phyloP scores from a whole-genome alignment of 2,113 vertebrate genomes.

The Hypomesus transpacificus region DNA sequence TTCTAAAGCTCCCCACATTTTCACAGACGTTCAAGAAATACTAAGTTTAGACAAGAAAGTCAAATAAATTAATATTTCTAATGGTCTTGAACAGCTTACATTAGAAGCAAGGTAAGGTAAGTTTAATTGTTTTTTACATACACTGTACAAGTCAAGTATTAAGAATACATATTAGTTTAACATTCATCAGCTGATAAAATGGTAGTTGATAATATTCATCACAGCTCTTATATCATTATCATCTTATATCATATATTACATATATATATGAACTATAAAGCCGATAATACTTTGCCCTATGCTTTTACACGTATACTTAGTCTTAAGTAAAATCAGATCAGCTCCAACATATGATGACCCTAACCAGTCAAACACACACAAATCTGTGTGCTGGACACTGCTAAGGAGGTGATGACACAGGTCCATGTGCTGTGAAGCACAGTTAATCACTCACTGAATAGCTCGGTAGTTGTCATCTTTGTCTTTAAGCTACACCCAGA shows the following conservation, averaged over 20 bases:
- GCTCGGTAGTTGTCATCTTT: neutral
- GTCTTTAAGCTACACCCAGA: neutral
- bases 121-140: neutral
- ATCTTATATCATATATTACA: too few species aligned
- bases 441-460: constrained; percentile 2
- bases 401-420: neutral
- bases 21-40: constrained; percentile 53
- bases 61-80: constrained; percentile 13
- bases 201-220: too few species aligned
- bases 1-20: neutral
- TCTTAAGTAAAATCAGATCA: neutral
- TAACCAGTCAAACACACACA: neutral
- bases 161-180: too few species aligned
- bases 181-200: too few species aligned
- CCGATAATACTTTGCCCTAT: too few species aligned
- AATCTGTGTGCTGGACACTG: neutral
- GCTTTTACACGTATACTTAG: neutral
- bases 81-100: constrained; percentile 27
- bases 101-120: constrained; percentile 56
- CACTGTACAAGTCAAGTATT: too few species aligned
- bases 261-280: too few species aligned
- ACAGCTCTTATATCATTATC: too few species aligned
- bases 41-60: constrained; percentile 40
- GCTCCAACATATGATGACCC: neutral
- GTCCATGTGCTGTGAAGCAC: constrained; percentile 3